Evolutionary conservation across 2,797 vertebrate species (phyloP).

Genomic region (Chromobotia macracanthus): DNA sequence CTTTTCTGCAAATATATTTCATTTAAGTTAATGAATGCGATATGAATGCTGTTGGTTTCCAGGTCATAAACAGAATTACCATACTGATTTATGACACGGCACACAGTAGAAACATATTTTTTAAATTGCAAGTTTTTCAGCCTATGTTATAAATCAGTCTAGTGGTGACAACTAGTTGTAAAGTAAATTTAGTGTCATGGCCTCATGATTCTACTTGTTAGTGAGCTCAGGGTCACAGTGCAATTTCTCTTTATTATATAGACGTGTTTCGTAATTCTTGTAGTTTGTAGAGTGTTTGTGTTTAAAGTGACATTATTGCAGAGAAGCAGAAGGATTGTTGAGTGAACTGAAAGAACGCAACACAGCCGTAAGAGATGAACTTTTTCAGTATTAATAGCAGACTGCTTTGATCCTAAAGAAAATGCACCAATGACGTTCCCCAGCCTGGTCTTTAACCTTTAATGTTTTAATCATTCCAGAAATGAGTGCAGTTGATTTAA

Average conservation of each 20-base stretch:
- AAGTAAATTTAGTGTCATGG: slow-evolving; percentile 35
- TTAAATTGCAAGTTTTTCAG: slow-evolving; percentile 45
- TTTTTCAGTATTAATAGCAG: slow-evolving; percentile 73
- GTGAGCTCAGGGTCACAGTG: slow-evolving; percentile 31
- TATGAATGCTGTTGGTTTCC: slow-evolving; percentile 44
- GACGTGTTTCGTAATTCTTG: background rate
- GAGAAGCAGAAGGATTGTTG: slow-evolving; percentile 67
- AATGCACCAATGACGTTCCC: slow-evolving; percentile 39
- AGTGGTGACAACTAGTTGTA: slow-evolving; percentile 24
- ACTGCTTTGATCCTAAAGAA: slow-evolving; percentile 37
- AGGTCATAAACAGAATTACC: slow-evolving; percentile 41
- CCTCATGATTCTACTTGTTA: slow-evolving; percentile 40
- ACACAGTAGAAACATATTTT: slow-evolving; percentile 32
- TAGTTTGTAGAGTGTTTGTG: slow-evolving; percentile 4
- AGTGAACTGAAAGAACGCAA: slow-evolving; percentile 74
- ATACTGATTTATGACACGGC: slow-evolving; percentile 42
- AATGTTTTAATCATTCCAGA: slow-evolving; percentile 58
- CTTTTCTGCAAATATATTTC: slow-evolving; percentile 46
- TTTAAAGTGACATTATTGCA: slow-evolving; percentile 1
- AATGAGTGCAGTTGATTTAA: slow-evolving; percentile 56
- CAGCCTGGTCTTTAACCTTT: slow-evolving; percentile 56
- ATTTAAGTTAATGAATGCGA: slow-evolving; percentile 39
- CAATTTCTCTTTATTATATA: slow-evolving; percentile 23
- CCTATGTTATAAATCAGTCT: slow-evolving; percentile 30
- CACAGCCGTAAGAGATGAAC: slow-evolving; percentile 78